Conservation (phyloP, 2,888 invertebrate genomes). For the Seira ritae region DNA sequence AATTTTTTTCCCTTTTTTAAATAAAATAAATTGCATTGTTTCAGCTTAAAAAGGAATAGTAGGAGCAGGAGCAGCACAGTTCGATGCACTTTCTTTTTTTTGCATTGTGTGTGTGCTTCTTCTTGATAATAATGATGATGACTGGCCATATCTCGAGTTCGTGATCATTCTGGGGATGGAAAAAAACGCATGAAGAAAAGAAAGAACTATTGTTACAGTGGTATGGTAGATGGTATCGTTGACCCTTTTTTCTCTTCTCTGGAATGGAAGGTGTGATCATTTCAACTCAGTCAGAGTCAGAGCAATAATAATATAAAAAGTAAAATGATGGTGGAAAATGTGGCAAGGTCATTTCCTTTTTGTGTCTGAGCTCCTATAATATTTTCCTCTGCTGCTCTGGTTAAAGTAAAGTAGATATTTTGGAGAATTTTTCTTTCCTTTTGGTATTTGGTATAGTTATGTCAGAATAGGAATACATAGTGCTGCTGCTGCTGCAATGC, state of each 20-base stretch:
- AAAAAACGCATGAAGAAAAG: not conserved
- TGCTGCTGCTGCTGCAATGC: not conserved
- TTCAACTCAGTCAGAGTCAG: not conserved
- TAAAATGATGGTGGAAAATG: conserved; percentile 50
- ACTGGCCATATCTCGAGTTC: conserved; percentile 21
- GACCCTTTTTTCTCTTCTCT: conserved; percentile 41
- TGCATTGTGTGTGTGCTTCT: conserved; percentile 30
- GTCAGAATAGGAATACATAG: conserved; percentile 45
- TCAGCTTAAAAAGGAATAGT: too few species aligned
- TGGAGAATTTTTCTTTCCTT: conserved; percentile 24
- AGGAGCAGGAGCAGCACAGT: conserved; percentile 18
- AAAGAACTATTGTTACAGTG: too few species aligned
- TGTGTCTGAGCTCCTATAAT: conserved; percentile 18
- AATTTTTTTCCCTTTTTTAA: conserved; percentile 33
- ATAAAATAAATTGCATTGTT: conserved; percentile 41
- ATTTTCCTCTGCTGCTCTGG: conserved; percentile 15
- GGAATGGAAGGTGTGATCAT: too few species aligned
- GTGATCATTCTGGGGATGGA: not conserved
- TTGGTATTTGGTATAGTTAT: conserved; percentile 45
- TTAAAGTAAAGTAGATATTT: not conserved
- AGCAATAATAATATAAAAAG: conserved; percentile 41
- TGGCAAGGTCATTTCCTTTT: conserved; percentile 63
- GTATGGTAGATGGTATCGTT: conserved; percentile 29
- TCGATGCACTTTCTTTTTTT: conserved; percentile 45
- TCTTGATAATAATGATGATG: conserved; percentile 37